phyloP scores from a whole-genome alignment of 2,888 invertebrate species.

The Eilema griseolum region DNA sequence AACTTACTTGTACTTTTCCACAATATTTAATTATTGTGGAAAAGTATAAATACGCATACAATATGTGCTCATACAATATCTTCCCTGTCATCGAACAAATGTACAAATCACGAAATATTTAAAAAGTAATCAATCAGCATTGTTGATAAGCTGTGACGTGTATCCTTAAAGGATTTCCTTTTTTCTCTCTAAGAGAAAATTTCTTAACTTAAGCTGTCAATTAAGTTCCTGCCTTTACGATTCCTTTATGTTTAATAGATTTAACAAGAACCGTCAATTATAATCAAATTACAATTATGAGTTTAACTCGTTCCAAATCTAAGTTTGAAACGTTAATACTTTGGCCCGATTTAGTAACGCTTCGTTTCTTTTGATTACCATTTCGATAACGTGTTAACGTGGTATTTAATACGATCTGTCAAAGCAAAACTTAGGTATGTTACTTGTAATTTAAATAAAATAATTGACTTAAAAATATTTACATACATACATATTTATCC shows the following conservation, averaged over 20 bases:
- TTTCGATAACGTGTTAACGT: no score
- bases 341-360: background rate
- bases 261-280: conserved; percentile 2
- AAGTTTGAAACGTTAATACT: conserved; percentile 42
- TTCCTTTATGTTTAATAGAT: conserved; percentile 4
- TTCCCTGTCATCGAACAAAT: background rate
- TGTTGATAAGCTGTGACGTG: background rate
- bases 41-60: background rate
- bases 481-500: no score
- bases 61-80: background rate
- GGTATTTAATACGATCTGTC: no score
- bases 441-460: no score
- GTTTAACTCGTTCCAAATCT: conserved; percentile 35
- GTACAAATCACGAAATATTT: background rate
- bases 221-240: background rate
- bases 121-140: background rate
- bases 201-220: background rate
- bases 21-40: no score
- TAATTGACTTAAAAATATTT: no score
- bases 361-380: no score
- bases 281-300: conserved; percentile 21
- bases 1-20: no score
- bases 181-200: background rate
- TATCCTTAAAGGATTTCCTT: background rate
- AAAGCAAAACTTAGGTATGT: no score